Percentiles rank a stretch among this genome's conserved stretches.
Conservation (phyloP, 2,888 invertebrate species). For the Eubasilissa splendida region DNA sequence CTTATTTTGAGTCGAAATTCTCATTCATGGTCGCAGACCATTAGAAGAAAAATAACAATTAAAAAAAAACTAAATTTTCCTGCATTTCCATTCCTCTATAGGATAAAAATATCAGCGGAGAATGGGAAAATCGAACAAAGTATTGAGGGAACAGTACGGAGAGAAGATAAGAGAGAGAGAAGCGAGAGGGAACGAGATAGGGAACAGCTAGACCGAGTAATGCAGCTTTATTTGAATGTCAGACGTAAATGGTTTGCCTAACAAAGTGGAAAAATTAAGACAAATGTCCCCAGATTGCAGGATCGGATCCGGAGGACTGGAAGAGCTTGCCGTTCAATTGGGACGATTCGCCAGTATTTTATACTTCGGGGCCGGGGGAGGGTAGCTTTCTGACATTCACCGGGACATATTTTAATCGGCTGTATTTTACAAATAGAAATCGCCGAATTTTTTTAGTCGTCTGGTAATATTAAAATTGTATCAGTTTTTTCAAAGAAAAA, state of each 20-base stretch:
- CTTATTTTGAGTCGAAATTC: neutral
- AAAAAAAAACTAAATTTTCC: too few relatives aligned
- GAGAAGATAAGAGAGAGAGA: slow-evolving; percentile 22
- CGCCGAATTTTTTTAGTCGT: too few relatives aligned
- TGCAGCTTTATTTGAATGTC: slow-evolving; percentile 58
- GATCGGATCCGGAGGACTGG: slow-evolving; percentile 23
- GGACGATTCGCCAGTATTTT: neutral
- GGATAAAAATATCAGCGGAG: slow-evolving; percentile 32
- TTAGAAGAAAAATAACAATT: too few relatives aligned
- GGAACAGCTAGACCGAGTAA: slow-evolving; percentile 33
- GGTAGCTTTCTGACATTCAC: neutral
- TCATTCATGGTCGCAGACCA: neutral
- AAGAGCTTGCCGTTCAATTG: slow-evolving; percentile 17
- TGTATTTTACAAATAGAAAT: too few relatives aligned
- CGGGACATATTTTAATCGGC: neutral
- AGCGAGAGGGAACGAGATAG: neutral
- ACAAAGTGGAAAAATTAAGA: slow-evolving; percentile 71
- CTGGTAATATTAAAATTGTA: too few relatives aligned
- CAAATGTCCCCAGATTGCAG: slow-evolving; percentile 67
- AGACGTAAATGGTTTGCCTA: slow-evolving; percentile 60
- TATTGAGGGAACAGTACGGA: slow-evolving; percentile 32
- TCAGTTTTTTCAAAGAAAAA: too few relatives aligned
- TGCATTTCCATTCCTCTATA: slow-evolving; percentile 10
- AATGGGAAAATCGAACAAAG: slow-evolving; percentile 29
- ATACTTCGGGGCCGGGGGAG: neutral